phyloP scores from a whole-genome alignment of 2,888 invertebrate genomes.

The Sylvicola cinctus region DNA sequence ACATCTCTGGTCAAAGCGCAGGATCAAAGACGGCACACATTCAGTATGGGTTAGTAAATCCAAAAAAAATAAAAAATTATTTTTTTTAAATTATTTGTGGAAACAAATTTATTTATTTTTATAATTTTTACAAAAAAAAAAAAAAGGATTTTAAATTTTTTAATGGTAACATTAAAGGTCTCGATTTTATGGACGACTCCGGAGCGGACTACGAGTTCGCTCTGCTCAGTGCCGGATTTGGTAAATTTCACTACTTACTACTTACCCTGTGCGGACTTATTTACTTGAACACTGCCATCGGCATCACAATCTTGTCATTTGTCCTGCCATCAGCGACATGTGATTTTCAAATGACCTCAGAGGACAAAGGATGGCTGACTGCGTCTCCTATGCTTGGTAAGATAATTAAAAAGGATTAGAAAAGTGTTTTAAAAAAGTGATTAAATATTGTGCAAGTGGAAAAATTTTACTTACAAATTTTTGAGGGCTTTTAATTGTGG shows the following conservation, averaged over 20 bases:
- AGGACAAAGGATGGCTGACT: conserved; percentile 57
- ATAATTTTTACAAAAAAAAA: background rate
- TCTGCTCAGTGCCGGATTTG: conserved; percentile 40
- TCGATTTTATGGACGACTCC: conserved; percentile 19
- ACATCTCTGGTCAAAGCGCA: conserved; percentile 5
- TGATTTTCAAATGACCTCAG: conserved; percentile 58
- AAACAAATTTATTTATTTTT: background rate
- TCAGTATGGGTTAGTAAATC: conserved; percentile 5
- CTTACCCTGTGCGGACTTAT: conserved; percentile 58
- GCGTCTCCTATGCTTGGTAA: conserved; percentile 57
- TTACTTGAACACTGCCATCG: conserved; percentile 65
- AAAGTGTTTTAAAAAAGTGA: background rate
- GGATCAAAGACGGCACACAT: conserved; percentile 3
- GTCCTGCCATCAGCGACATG: conserved; percentile 66
- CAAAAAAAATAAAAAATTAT: too few relatives aligned
- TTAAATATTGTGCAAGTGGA: background rate
- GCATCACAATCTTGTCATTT: conserved; percentile 60
- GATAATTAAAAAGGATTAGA: too few relatives aligned
- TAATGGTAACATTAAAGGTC: conserved; percentile 10
- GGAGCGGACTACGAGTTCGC: conserved; percentile 20
- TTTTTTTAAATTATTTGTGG: background rate
- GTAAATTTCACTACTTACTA: conserved; percentile 59
- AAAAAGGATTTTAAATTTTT: background rate
- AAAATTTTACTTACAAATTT: too few relatives aligned
- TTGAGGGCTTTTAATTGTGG: too few relatives aligned